Percentiles rank a stretch among this genome's conserved stretches.
Evolutionary conservation across 2,113 vertebrate species (phyloP).

Genomic region (Toxostoma redivivum): DNA sequence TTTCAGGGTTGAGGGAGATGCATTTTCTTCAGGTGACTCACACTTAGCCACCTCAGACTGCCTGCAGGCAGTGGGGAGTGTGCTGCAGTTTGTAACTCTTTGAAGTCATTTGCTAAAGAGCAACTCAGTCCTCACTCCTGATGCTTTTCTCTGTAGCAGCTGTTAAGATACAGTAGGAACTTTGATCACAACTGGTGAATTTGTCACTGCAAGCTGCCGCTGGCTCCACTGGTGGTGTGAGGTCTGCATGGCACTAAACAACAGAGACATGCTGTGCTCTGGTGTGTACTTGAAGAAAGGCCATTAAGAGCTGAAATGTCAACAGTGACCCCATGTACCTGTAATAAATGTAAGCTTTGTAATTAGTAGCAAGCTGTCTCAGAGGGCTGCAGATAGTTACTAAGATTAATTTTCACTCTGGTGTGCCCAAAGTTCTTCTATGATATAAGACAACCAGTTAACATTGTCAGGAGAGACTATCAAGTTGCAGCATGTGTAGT

Average conservation of each 20-base stretch:
- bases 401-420: constrained; percentile 25
- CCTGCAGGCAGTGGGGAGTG: not conserved
- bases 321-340: constrained; percentile 29
- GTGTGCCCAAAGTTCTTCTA: not conserved
- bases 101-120: not conserved
- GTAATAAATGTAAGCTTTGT: constrained; percentile 49
- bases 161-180: not conserved
- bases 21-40: not conserved
- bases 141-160: not conserved
- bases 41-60: not conserved
- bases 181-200: not conserved
- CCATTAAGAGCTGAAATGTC: constrained; percentile 33
- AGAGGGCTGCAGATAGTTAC: not conserved
- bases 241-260: not conserved
- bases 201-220: not conserved
- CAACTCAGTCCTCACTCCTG: not conserved
- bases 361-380: constrained; percentile 45
- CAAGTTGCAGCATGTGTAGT: not conserved
- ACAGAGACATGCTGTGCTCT: not conserved
- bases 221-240: not conserved
- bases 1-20: not conserved
- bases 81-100: not conserved
- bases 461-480: not conserved
- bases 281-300: not conserved
- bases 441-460: not conserved